Evolutionary conservation across 2,888 invertebrate genomes (phyloP).

Genomic region (Drosophila kambysellisi): DNA sequence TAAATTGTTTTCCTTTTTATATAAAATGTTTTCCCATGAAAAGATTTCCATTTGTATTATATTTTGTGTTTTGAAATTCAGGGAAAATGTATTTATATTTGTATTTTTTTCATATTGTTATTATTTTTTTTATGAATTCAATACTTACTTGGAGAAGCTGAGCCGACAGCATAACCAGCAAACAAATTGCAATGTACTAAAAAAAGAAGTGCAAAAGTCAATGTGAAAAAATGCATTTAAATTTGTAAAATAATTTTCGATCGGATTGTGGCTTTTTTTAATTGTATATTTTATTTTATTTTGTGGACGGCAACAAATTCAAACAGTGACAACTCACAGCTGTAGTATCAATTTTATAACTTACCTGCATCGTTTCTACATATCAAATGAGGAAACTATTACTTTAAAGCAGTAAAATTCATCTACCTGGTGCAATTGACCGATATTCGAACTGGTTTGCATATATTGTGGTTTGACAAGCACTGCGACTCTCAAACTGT

Average conservation of each 20-base stretch:
- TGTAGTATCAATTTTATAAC: neutral
- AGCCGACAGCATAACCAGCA: neutral
- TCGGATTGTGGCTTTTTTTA: neutral
- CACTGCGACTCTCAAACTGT: conserved; percentile 24
- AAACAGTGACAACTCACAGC: neutral
- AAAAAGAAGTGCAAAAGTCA: neutral
- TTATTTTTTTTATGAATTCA: neutral
- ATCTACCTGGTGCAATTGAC: conserved; percentile 4
- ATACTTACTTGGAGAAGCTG: neutral
- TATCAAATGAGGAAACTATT: neutral
- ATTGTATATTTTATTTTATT: neutral
- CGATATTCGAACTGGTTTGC: conserved; percentile 32
- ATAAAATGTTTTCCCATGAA: neutral
- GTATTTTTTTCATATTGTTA: neutral
- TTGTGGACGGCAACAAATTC: neutral
- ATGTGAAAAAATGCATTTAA: neutral
- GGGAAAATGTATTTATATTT: neutral
- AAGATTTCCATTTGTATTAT: neutral
- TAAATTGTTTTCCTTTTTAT: neutral
- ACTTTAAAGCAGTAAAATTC: neutral
- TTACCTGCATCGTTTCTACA: conserved; percentile 4
- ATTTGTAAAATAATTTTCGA: neutral
- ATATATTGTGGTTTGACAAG: conserved; percentile 16
- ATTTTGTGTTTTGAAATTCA: neutral
- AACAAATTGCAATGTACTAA: neutral